Evolutionary conservation across 2,113 vertebrate genomes (phyloP), one percentile per base, ranked within the genome.

Genomic region (Aspiorhynchus laticeps): DNA sequence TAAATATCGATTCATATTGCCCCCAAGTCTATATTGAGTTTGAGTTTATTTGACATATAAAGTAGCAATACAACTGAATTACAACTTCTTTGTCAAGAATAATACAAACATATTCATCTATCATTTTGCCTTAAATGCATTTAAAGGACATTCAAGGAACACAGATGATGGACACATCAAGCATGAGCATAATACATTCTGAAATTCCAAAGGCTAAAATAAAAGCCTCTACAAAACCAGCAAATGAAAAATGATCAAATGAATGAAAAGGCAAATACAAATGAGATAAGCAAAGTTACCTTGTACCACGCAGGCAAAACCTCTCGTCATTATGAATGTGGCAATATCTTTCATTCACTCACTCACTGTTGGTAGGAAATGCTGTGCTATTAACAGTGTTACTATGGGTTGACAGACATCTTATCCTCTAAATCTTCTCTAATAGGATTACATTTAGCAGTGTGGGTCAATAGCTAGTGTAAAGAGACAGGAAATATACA

Each of bases 401-500:
- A 89, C 63, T 61, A 76, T 74, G 90, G 90, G 87, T 82, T 17
- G 65, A 67, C 88, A 78, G 89, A 91, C 89, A 93, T 91, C 88
- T 83, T 91, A 93, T 94, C 90, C 89, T 67, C 76, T 88, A 91
- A 93, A 94, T 90, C 91, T 85, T 73, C 87, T 71, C 71, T 92
- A 86, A 93, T 2, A 65, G 85, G 92, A 92, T 93, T 91, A 74
- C 84, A 86, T 84, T 84, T 36, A 88, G 28, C 59, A 71, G 71
- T 79, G 33, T n/a, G 59, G 82, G 84, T 67, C 61, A 43, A 85
- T 76, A 17, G 33, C 65, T 67, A n/a, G n/a, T 61, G 21, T 14
- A 15, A 24, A 56, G 53, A 56, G 21, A 59, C 21, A 24, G 21
- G 21, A 59, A n/a, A 3, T 59, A 59, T 56, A 8, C 21, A 1